Percentiles rank a stretch among this genome's conserved stretches.
These are phyloP conservation scores for Caenorhabditis sp. DNA, from an alignment of 2,888 invertebrate genomes.

Conservation along the genomic window DNA sequence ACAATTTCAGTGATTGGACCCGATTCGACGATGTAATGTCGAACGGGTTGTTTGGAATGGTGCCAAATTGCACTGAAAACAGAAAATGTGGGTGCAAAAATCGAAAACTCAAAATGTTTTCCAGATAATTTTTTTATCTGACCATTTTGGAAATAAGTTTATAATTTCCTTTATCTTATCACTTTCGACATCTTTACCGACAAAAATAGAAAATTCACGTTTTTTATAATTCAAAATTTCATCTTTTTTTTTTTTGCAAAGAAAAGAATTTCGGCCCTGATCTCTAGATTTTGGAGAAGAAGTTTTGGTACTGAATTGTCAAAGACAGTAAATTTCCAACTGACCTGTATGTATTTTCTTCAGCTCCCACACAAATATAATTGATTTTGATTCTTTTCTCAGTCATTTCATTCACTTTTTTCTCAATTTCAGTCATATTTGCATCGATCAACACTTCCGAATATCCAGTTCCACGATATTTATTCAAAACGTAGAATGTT, in stretches of 20 bases:
- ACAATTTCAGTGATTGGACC: slow-evolving; percentile 45
- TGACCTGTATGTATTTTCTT: slow-evolving; percentile 37
- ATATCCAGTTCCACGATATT: slow-evolving; percentile 19
- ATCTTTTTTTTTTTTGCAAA: too few relatives aligned
- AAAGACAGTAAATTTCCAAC: too few relatives aligned
- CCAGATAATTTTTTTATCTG: too few relatives aligned
- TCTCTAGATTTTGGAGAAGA: too few relatives aligned
- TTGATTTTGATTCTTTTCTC: slow-evolving; percentile 38
- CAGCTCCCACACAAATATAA: slow-evolving; percentile 43
- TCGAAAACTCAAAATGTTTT: too few relatives aligned
- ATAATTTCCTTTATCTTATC: background rate
- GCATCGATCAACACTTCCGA: slow-evolving; percentile 38
- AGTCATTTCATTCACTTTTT: slow-evolving; percentile 38
- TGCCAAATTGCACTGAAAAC: slow-evolving; percentile 51
- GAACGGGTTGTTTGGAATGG: slow-evolving; percentile 33
- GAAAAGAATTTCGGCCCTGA: too few relatives aligned
- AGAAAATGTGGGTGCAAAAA: too few relatives aligned
- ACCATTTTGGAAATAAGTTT: too few relatives aligned
- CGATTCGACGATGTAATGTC: slow-evolving; percentile 49
- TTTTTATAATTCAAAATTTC: too few relatives aligned
- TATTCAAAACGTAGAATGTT: slow-evolving; percentile 34
- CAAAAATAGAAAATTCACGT: too few relatives aligned
- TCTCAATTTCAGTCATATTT: slow-evolving; percentile 38
- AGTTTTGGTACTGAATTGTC: too few relatives aligned
- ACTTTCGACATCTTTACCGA: too few relatives aligned